Evolutionary conservation across 2,113 vertebrate species (phyloP).

Genomic region (Carettochelys insculpta): DNA sequence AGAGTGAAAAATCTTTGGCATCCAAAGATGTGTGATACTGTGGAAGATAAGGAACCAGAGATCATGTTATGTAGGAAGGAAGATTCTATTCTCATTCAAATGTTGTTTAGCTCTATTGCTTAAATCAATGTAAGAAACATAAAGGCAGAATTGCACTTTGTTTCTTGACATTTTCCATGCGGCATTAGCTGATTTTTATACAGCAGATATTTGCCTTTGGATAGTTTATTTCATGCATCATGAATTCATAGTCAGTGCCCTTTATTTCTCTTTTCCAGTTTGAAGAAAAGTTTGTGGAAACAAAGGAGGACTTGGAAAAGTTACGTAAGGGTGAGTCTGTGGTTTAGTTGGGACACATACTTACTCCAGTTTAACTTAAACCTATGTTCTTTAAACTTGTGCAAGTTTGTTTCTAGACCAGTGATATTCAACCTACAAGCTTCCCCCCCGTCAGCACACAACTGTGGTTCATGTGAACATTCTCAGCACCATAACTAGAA

Average conservation of each 20-base stretch:
- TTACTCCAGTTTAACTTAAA: not conserved
- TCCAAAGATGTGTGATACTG: not conserved
- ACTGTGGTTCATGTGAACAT: no score
- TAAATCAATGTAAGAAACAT: not conserved
- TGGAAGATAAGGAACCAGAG: not conserved
- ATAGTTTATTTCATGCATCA: no score
- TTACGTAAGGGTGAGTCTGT: slow-evolving; percentile 79
- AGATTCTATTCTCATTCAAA: not conserved
- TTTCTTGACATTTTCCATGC: not conserved
- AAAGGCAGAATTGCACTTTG: not conserved
- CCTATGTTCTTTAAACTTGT: not conserved
- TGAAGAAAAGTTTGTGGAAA: slow-evolving; percentile 86
- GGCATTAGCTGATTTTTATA: slow-evolving; percentile 6
- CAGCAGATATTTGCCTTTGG: no score
- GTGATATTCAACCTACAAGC: no score
- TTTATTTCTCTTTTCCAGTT: slow-evolving; percentile 77
- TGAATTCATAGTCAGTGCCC: no score
- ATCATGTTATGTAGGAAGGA: not conserved
- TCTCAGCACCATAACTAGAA: no score
- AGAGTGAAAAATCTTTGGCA: not conserved
- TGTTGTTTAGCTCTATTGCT: not conserved
- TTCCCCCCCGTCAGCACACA: not conserved
- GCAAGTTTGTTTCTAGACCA: not conserved
- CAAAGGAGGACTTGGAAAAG: slow-evolving; percentile 81
- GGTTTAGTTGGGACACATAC: not conserved